Evolutionary conservation across 1,140 invertebrate species (phyloP).

Genomic region (Sycophila sp.): DNA sequence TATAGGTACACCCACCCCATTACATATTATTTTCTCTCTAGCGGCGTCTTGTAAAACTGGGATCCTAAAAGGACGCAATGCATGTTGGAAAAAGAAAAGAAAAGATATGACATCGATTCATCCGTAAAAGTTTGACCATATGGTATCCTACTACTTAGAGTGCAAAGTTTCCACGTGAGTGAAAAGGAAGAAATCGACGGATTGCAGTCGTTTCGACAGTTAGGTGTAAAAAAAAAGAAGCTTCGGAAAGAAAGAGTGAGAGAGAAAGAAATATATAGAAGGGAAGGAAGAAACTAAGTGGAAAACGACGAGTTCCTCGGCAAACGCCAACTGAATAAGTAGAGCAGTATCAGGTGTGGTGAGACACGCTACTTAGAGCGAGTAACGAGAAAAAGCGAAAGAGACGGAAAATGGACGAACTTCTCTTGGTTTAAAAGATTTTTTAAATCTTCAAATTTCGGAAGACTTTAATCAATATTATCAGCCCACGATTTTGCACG

Average conservation of each 20-base stretch:
- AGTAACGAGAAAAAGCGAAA: conserved; percentile 7
- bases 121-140: conserved; percentile 49
- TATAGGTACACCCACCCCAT: too few relatives aligned
- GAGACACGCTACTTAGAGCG: background rate
- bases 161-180: conserved; percentile 48
- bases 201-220: conserved; percentile 40
- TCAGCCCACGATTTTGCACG: too few relatives aligned
- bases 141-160: conserved; percentile 43
- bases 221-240: background rate
- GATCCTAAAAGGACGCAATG: too few relatives aligned
- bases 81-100: background rate
- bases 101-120: conserved; percentile 45
- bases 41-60: too few relatives aligned
- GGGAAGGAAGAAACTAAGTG: conserved; percentile 36
- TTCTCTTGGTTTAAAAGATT: too few relatives aligned
- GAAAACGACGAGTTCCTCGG: background rate
- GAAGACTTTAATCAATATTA: too few relatives aligned
- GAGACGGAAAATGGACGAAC: conserved; percentile 47
- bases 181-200: conserved; percentile 40
- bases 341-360: background rate
- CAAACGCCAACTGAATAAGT: background rate
- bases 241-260: conserved; percentile 41
- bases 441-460: too few relatives aligned
- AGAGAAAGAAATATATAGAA: conserved; percentile 41
- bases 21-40: too few relatives aligned